Base-by-base conservation (phyloP, 2,888 invertebrate genomes). In the Bibio marci region DNA sequence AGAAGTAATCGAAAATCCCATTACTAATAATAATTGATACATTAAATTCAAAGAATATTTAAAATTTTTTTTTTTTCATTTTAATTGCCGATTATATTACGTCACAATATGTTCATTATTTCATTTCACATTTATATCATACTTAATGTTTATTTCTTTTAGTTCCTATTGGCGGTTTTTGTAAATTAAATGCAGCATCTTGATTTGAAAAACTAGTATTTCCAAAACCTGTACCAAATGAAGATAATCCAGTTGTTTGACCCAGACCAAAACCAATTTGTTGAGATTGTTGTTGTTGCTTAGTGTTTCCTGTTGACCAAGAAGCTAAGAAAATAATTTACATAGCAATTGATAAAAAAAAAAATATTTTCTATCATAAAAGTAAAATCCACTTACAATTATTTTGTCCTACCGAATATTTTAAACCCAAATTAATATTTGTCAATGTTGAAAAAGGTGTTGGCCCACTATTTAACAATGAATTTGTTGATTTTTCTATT, bases 111-210 rank as follows among this genome's bases (percentile, higher is more conserved):
- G n/a, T n/a, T n/a, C n/a, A n/a, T n/a, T n/a, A n/a, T n/a, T n/a
- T n/a, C n/a, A n/a, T n/a, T n/a, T n/a, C n/a, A n/a, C n/a, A n/a
- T n/a, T n/a, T n/a, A n/a, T n/a, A n/a, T n/a, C n/a, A n/a, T 33
- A 18, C 13, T 71, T 65, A 74, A 63, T 76, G 73, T 51, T 79
- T 79, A 43, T 73, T 75, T 44, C 79, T 64, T 57, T 80, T 80
- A 43, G 66, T 69, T 38, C 72, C 71, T 27, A 64, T 53, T 19
- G 79, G 79, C 22, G 80, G 80, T 51, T 77, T 78, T 59, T 79
- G 78, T 31, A 80, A 65, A 50, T 76, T 75, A 60, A 79, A 79
- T 48, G 55, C 57, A 26, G 5, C 38, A 25, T 34, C 37, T 28
- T 26, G 38, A 15, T 25, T 30, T 13, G 30, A 27, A 17, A 41